phyloP scores from a whole-genome alignment of 2,797 vertebrate species.

The Poeciliopsis paucimaculata region DNA sequence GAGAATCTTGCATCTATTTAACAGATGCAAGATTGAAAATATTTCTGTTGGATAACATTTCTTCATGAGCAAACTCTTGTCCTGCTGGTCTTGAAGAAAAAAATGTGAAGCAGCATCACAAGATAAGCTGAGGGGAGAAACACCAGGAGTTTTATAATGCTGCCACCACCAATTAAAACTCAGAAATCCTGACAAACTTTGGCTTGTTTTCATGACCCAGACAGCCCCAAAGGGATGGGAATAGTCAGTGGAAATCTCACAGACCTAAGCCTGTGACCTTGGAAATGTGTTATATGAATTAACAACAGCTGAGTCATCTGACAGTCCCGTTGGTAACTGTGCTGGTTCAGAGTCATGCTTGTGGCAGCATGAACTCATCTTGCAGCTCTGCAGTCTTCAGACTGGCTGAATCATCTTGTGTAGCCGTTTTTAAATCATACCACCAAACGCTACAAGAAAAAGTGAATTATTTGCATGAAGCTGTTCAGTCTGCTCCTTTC shows the following conservation, averaged over 20 bases:
- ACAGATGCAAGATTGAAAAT: neutral
- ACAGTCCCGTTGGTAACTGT: neutral
- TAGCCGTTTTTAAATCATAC: neutral
- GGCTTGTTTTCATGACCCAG: conserved; percentile 4
- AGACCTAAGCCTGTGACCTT: neutral
- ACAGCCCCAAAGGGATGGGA: neutral
- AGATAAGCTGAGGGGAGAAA: neutral
- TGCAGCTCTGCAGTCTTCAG: neutral
- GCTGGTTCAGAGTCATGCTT: neutral
- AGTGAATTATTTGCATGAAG: neutral
- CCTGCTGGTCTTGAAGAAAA: neutral
- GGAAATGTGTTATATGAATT: neutral
- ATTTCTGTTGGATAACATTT: neutral
- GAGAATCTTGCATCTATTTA: neutral
- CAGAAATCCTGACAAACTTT: conserved; percentile 4
- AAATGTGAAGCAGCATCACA: neutral
- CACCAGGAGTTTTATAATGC: neutral
- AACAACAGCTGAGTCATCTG: conserved; percentile 2
- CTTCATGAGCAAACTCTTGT: neutral
- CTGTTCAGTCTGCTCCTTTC: neutral
- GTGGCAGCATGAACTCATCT: neutral
- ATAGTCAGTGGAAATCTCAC: neutral
- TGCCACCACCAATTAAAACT: neutral
- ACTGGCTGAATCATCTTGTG: neutral
- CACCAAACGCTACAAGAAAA: neutral